A percentile compares a stretch with the other conserved stretches of the same genome.
Evolutionary conservation across 1,140 invertebrate species (phyloP).

Genomic region (Wiebesia pumilae): DNA sequence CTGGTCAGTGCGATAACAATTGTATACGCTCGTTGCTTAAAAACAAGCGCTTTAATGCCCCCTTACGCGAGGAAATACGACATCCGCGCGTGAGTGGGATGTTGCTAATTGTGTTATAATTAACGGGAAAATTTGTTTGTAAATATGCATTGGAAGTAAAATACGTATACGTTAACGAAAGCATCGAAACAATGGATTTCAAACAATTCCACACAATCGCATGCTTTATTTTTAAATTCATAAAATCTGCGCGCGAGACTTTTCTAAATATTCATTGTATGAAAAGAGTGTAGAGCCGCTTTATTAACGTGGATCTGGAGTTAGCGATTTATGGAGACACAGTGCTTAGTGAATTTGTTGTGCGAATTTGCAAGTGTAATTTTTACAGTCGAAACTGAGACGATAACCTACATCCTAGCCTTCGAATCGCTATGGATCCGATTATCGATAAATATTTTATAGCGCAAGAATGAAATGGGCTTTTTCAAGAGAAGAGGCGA

Average conservation of each 20-base stretch:
- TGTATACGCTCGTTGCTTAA: too few species aligned
- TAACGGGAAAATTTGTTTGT: not conserved
- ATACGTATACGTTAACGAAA: not conserved
- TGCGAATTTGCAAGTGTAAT: not conserved
- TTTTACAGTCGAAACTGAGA: not conserved
- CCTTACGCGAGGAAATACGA: not conserved
- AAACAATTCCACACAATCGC: not conserved
- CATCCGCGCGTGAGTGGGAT: not conserved
- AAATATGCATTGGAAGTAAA: not conserved
- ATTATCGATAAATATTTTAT: conserved; percentile 16
- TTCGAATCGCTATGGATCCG: not conserved
- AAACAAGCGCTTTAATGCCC: not conserved
- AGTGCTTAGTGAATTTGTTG: not conserved
- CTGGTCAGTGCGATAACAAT: too few species aligned
- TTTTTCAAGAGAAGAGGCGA: not conserved
- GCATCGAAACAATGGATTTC: not conserved
- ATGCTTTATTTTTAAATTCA: not conserved
- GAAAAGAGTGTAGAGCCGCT: not conserved
- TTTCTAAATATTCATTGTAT: not conserved
- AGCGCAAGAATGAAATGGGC: not conserved
- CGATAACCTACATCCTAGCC: not conserved
- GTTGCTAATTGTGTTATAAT: not conserved
- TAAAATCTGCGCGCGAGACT: not conserved
- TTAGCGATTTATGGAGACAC: not conserved
- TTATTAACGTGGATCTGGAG: not conserved